phyloP scores from a whole-genome alignment of 2,797 vertebrate species.

The Anas flavirostris region DNA sequence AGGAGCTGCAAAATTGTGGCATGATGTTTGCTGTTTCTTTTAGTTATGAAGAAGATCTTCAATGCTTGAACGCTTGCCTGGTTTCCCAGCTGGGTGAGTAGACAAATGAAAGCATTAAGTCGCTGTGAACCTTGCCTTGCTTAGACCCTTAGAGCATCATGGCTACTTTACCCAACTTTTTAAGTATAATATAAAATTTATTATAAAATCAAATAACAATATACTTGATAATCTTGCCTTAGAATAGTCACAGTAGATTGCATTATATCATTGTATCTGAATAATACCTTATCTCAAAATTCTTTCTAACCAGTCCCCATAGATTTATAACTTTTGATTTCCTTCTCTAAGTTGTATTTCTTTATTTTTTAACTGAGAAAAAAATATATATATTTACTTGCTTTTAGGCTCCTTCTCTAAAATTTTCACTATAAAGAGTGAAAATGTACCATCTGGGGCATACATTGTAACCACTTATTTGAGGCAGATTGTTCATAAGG shows the following conservation, averaged over 20 bases:
- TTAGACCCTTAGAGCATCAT: neutral
- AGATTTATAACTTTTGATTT: neutral
- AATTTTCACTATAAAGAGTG: neutral
- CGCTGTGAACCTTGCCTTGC: neutral
- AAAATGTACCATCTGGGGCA: constrained; percentile 32
- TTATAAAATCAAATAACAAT: neutral
- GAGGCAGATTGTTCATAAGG: constrained; percentile 31
- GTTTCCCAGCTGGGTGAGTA: neutral
- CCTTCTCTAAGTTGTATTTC: neutral
- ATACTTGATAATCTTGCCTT: neutral
- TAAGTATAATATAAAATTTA: neutral
- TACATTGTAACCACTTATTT: constrained; percentile 41
- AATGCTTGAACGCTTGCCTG: neutral
- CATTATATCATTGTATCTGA: neutral
- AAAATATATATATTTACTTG: neutral
- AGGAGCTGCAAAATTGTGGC: constrained; percentile 30
- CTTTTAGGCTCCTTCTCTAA: neutral
- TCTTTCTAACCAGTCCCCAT: neutral
- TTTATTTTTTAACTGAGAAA: neutral
- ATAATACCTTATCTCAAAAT: neutral
- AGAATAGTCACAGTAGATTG: neutral
- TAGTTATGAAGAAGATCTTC: neutral
- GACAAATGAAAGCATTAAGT: neutral
- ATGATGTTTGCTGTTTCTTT: neutral
- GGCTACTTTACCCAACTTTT: neutral